Evolutionary conservation across 2,113 vertebrate genomes (phyloP).

Genomic region (Speoplatyrhinus poulsoni): DNA sequence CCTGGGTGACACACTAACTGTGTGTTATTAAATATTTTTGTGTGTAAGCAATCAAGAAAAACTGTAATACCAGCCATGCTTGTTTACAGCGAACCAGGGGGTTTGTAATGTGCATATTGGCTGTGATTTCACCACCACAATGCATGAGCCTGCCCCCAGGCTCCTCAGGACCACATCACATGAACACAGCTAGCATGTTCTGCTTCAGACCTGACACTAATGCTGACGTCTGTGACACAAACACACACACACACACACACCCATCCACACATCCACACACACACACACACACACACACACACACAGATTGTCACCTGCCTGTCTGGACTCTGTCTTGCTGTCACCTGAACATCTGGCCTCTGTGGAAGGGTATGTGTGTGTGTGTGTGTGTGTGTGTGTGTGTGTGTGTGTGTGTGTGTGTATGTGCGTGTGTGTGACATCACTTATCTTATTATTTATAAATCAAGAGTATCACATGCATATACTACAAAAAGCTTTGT

Average conservation of each 20-base stretch:
- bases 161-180: constrained; percentile 27
- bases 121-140: constrained; percentile 32
- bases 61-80: constrained; percentile 1
- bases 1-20: too few relatives aligned
- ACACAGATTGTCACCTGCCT: too few relatives aligned
- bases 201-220: constrained; percentile 33
- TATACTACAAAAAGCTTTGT: too few relatives aligned
- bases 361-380: background rate
- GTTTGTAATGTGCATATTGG: constrained; percentile 29
- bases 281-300: too few relatives aligned
- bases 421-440: background rate
- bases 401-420: constrained; percentile 2
- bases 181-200: constrained; percentile 36
- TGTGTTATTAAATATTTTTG: too few relatives aligned
- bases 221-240: constrained; percentile 24
- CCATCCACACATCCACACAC: too few relatives aligned
- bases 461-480: too few relatives aligned
- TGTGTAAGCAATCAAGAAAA: too few relatives aligned
- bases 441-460: too few relatives aligned
- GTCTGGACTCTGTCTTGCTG: too few relatives aligned
- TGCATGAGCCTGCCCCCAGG: constrained; percentile 38
- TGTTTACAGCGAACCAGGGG: background rate
- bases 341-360: too few relatives aligned
- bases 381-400: constrained; percentile 12
- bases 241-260: background rate